Evolutionary conservation across 2,113 vertebrate species (phyloP).

Genomic region (Brachyistius frenatus): DNA sequence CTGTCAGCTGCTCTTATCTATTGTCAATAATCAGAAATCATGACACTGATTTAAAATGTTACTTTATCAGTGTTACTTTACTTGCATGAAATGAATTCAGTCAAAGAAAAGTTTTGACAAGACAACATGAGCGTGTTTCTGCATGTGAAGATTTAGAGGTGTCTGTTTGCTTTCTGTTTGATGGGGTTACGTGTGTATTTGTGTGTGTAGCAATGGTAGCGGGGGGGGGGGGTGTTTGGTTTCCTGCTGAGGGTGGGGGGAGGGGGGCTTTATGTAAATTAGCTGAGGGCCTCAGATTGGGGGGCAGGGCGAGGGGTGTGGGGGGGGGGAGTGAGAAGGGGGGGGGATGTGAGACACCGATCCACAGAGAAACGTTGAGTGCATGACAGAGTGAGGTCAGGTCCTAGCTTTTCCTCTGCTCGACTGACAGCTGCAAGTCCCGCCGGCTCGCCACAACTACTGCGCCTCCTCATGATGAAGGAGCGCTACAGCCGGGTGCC

Average conservation of each 20-base stretch:
- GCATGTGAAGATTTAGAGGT: neutral
- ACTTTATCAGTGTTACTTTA: neutral
- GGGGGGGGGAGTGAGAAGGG: neutral
- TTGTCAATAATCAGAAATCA: neutral
- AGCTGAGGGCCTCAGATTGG: constrained; percentile 8
- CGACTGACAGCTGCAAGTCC: constrained; percentile 49
- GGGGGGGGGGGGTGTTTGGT: constrained; percentile 24
- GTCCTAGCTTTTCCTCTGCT: constrained; percentile 14
- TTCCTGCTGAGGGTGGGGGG: constrained; percentile 49
- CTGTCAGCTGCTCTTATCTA: neutral
- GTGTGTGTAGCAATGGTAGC: constrained; percentile 6
- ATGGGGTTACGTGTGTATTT: neutral
- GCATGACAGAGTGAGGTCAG: constrained; percentile 21
- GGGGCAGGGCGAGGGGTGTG: neutral
- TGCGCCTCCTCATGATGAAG: constrained; percentile 83
- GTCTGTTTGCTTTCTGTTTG: constrained; percentile 43
- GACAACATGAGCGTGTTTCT: neutral
- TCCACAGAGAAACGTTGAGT: constrained; percentile 10
- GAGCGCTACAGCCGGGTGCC: constrained; percentile 75
- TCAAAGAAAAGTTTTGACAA: neutral
- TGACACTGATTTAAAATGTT: neutral
- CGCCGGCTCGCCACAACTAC: constrained; percentile 26
- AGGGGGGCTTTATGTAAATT: constrained; percentile 64
- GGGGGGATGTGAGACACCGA: neutral
- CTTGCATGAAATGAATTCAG: neutral